Percentiles rank a stretch among this genome's conserved stretches.
These are phyloP conservation scores for Notothenia rossii DNA, from an alignment of 2,113 vertebrate genomes.

Conservation along the genomic window DNA sequence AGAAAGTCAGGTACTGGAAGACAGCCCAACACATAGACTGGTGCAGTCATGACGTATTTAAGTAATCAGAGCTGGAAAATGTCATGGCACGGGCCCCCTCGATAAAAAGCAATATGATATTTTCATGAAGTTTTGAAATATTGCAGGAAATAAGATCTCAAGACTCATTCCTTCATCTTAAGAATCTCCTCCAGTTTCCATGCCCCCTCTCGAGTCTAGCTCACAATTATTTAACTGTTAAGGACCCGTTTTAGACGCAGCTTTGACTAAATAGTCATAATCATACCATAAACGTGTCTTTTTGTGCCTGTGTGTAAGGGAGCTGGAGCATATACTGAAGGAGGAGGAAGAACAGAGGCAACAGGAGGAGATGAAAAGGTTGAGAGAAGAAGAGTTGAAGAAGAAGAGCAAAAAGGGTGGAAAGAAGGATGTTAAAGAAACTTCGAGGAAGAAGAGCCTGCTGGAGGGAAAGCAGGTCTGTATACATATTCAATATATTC, in stretches of 20 bases:
- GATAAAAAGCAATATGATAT: too few species aligned
- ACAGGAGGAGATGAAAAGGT: constrained; percentile 75
- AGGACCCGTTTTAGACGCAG: background rate
- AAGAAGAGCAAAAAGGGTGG: constrained; percentile 76
- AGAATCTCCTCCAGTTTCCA: background rate
- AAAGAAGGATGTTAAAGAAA: constrained; percentile 81
- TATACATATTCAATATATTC: background rate
- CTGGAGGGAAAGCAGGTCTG: constrained; percentile 76
- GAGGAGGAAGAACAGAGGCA: constrained; percentile 81
- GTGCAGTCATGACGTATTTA: too few species aligned
- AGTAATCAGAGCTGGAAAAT: too few species aligned
- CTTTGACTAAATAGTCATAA: background rate
- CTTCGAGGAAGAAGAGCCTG: constrained; percentile 71
- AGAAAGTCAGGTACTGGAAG: constrained; percentile 82
- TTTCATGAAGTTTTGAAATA: too few species aligned
- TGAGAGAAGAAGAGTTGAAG: constrained; percentile 84
- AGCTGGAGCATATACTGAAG: constrained; percentile 70
- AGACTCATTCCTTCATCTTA: too few species aligned
- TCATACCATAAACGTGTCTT: background rate
- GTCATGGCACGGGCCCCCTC: too few species aligned
- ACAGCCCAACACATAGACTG: background rate
- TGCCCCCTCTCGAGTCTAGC: too few species aligned
- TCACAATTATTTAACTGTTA: background rate
- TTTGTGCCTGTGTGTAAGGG: constrained; percentile 70
- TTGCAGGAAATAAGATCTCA: too few species aligned